Evolutionary conservation across 2,797 vertebrate species (phyloP), one percentile per base, ranked within the genome.

Genomic region (Acanthurus lineatus): DNA sequence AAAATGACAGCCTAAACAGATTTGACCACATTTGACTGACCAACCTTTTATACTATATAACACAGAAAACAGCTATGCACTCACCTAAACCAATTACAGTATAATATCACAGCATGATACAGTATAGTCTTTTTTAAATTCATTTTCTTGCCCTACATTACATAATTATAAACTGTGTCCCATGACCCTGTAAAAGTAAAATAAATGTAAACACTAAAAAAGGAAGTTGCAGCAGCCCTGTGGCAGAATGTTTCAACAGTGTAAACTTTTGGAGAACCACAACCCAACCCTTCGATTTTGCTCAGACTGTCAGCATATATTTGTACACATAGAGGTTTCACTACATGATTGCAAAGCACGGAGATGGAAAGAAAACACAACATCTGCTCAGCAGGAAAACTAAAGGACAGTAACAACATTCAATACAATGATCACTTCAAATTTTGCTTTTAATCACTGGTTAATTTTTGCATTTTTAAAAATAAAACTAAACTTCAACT

Each of bases 101-200:
- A 32, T 5, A 32, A 4, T 32, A 32, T 32, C 4, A 32, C 28
- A 32, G 28, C 52, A 38, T 47, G n/a, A 49, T 64, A 19, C 40
- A 53, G 17, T 38, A 14, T 11, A 52, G 17, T 20, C 11, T 38
- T 47, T 32, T 19, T 73, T 68, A 22, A 47, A 56, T 71, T 45
- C 70, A 65, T 73, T 56, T 57, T 64, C 58, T 64, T 58, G 61
- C 53, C 66, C 76, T 22, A 73, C 17, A 59, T 82, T 69, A 35
- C 56, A 66, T 68, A 71, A 73, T 77, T 81, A 52, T 82, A 57
- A 80, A 87, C 66, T 78, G 60, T 25, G 49, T n/a, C 68, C 60
- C 40, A 79, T 71, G 58, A 82, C 51, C 68, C 57, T 63, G 76
- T 88, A 81, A 85, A 90, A 76, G 80, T 87, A 77, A 83, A 83